Evolutionary conservation across 2,888 invertebrate species (phyloP), one percentile per base, ranked within the genome.

Genomic region (Drepanosiphum platanoidis): DNA sequence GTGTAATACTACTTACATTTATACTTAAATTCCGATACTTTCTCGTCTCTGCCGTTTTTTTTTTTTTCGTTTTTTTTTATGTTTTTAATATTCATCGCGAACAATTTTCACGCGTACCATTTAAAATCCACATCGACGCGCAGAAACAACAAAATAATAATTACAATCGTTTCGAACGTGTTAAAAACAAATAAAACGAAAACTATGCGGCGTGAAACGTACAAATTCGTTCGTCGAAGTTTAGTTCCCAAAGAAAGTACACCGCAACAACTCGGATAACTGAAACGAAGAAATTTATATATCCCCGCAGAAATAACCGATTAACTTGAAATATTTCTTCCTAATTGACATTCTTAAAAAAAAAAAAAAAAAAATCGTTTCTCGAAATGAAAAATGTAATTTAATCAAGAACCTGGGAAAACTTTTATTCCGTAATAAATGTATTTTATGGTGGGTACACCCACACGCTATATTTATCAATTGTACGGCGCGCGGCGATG

Each of bases 351-450:
- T 9, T 1, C 27, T 39, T 39, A 27, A 61, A 61, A 39, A 52
- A 52, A 15, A 39, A 61, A 11, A 27, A 27, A 61, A 61, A 39
- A 52, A 52, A 15, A 39, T 77, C 11, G n/a, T 61, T 58, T 77
- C 42, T 32, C 36, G 18, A 7, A 18, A 15, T 30, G 27, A 46
- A 58, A 52, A 52, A 70, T 18, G 4, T 27, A 27, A 46, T 74
- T 52, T 36, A 74, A 74, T 74, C 52, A 80, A 18, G 7, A 70
- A 52, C n/a, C 5, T 1, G 1, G n/a, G 13, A 70, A n/a, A 70
- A 80, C 68, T 52, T 80, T 80, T 1, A 18, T 18, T 39, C 39
- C 22, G 1, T 77, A 27, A 61, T 61, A 77, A 77, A 61, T 77
- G 8, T 27, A 77, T 27, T 36, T 77, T 77, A 52, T 70, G 52